phyloP scores from a whole-genome alignment of 92 coral and sea anemone species.

The Heteractis magnifica region DNA sequence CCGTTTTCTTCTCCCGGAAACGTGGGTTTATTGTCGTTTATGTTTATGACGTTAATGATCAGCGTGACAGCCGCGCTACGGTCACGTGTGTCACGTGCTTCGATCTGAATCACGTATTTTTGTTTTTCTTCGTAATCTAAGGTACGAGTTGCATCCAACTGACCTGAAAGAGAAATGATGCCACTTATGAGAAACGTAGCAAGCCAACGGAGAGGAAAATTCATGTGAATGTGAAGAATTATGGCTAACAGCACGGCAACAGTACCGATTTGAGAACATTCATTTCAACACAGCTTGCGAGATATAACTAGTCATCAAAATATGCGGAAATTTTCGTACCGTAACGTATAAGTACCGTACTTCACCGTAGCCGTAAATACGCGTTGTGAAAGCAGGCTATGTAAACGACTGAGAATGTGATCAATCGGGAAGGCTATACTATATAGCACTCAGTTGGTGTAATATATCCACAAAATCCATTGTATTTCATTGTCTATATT shows the following conservation, averaged over 20 bases:
- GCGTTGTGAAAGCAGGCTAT: too few relatives aligned
- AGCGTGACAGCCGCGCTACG: slow-evolving; percentile 84
- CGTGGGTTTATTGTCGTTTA: slow-evolving; percentile 82
- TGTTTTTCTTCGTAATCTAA: slow-evolving; percentile 74
- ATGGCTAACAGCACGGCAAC: not conserved
- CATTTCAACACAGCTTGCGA: too few relatives aligned
- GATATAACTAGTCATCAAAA: too few relatives aligned
- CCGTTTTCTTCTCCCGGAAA: slow-evolving; percentile 63
- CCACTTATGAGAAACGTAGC: not conserved
- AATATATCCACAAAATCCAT: too few relatives aligned
- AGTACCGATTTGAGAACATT: not conserved
- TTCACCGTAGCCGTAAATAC: too few relatives aligned
- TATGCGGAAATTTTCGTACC: too few relatives aligned
- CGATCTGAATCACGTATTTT: slow-evolving; percentile 57
- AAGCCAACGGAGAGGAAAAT: not conserved
- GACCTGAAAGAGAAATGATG: slow-evolving; percentile 33
- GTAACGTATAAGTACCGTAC: too few relatives aligned
- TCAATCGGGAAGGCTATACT: too few relatives aligned
- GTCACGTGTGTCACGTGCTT: slow-evolving; percentile 79
- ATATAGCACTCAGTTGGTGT: too few relatives aligned
- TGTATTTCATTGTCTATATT: too few relatives aligned
- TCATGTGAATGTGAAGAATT: not conserved
- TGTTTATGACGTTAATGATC: slow-evolving; percentile 70
- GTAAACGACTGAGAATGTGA: too few relatives aligned
- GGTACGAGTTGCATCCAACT: slow-evolving; percentile 62